Evolutionary conservation across 2,113 vertebrate species (phyloP).

Genomic region (Sapajus apella): DNA sequence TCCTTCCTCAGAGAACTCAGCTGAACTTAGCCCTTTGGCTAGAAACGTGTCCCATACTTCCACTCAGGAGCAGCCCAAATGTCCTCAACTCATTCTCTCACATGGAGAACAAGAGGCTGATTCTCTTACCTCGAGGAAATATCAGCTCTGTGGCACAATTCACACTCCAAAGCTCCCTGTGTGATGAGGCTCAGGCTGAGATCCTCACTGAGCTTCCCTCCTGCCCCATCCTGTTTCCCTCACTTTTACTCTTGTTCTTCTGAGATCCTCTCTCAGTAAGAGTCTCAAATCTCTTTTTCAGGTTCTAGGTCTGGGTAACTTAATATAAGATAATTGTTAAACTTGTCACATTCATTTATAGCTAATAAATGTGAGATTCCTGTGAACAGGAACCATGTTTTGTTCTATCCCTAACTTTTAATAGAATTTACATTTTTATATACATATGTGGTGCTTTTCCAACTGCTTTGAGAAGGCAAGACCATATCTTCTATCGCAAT

Average conservation of each 20-base stretch:
- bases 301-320: neutral
- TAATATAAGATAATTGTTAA: neutral
- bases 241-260: neutral
- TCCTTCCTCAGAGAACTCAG: neutral
- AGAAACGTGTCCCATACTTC: neutral
- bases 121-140: neutral
- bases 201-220: neutral
- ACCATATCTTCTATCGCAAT: neutral
- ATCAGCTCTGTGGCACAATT: neutral
- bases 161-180: neutral
- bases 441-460: neutral
- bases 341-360: neutral
- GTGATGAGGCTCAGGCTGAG: neutral
- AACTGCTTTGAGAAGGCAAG: neutral
- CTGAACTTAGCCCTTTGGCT: neutral
- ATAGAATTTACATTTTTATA: neutral
- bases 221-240: neutral
- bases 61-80: neutral
- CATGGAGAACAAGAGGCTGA: neutral
- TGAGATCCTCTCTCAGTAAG: neutral
- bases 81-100: neutral
- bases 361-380: neutral
- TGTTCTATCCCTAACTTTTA: neutral
- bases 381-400: neutral
- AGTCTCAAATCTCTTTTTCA: neutral